phyloP scores from a whole-genome alignment of 2,797 vertebrate genomes.

The Enteromius mattozi region DNA sequence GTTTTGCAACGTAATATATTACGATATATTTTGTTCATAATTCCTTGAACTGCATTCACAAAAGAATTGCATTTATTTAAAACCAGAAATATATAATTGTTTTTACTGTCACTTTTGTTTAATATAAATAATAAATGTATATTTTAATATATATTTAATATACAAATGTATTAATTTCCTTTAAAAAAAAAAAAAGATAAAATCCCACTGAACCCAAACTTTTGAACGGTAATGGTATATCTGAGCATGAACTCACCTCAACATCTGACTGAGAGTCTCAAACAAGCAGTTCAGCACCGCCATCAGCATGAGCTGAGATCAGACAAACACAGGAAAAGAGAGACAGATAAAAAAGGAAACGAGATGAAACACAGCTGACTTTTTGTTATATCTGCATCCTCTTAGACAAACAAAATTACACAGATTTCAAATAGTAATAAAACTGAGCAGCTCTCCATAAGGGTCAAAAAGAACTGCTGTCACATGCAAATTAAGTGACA shows the following conservation, averaged over 20 bases:
- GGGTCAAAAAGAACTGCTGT: not conserved
- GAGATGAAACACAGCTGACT: not conserved
- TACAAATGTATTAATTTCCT: not conserved
- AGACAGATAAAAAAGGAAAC: conserved; percentile 14
- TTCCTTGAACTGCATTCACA: not conserved
- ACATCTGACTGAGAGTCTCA: conserved; percentile 80
- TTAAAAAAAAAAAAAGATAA: not conserved
- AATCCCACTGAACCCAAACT: not conserved
- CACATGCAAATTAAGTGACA: not conserved
- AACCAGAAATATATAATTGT: not conserved
- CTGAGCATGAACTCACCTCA: conserved; percentile 70
- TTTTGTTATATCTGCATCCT: not conserved
- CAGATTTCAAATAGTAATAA: not conserved
- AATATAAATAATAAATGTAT: too few species aligned
- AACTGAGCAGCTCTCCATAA: not conserved
- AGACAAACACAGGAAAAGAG: conserved; percentile 41
- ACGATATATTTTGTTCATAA: not conserved
- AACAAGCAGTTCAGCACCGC: conserved; percentile 81
- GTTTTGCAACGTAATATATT: not conserved
- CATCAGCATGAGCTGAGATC: conserved; percentile 81
- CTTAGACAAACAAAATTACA: not conserved
- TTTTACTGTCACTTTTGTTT: not conserved
- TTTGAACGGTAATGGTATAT: not conserved
- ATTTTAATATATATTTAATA: too few species aligned
- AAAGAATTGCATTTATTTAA: not conserved